A percentile compares a stretch with the other conserved stretches of the same genome.
phyloP scores from a whole-genome alignment of 2,113 vertebrate genomes.

The Mastomys natalensis region DNA sequence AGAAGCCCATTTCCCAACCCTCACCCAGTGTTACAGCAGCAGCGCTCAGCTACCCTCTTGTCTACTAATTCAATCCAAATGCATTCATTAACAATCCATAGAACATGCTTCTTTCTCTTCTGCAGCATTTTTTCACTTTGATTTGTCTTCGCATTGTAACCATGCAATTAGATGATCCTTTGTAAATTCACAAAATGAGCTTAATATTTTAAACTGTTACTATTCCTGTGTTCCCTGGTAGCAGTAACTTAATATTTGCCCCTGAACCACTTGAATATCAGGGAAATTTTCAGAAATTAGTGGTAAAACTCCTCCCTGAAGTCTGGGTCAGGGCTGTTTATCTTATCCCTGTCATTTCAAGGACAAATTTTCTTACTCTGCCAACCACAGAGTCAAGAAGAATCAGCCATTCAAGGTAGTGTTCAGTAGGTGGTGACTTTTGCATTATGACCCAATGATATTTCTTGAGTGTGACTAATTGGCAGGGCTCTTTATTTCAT shows the following conservation, averaged over 20 bases:
- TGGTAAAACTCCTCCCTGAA: background rate
- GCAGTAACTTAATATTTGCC: background rate
- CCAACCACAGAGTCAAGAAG: background rate
- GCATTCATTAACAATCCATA: background rate
- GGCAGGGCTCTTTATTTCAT: background rate
- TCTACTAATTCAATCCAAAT: background rate
- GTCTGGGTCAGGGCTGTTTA: background rate
- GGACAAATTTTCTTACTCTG: background rate
- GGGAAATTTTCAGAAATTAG: background rate
- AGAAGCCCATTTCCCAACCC: background rate
- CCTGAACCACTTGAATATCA: background rate
- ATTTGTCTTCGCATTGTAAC: background rate
- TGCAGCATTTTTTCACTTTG: background rate
- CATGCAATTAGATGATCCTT: background rate
- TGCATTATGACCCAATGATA: background rate
- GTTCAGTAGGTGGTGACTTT: background rate
- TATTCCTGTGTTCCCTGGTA: background rate
- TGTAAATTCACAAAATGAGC: background rate
- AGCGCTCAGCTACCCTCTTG: background rate
- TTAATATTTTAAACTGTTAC: background rate
- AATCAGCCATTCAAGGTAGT: background rate
- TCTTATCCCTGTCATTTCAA: background rate
- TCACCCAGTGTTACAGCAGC: background rate
- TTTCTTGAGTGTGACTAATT: background rate
- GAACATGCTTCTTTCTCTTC: background rate